Percentiles rank a stretch among this genome's conserved stretches.
Conservation (phyloP, 23 tunicate genomes). For the Ciona savignyi region DNA sequence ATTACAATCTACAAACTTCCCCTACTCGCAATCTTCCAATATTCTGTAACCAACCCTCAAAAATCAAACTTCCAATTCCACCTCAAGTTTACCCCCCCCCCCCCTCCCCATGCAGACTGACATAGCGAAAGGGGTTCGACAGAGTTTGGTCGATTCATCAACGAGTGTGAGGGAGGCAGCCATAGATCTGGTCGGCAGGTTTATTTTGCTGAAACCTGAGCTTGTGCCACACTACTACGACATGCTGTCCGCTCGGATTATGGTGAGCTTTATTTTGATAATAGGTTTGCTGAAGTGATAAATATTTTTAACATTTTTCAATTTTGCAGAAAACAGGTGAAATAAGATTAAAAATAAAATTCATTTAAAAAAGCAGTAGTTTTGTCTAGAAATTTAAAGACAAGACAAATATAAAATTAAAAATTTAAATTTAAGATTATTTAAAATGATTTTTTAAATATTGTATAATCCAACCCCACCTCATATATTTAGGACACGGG, state of each 20-base stretch:
- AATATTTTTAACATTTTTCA: too few species aligned
- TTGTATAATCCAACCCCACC: background rate
- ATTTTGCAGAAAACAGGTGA: too few species aligned
- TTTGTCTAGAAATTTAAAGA: background rate
- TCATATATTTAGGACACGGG: constrained; percentile 94
- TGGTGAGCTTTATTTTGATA: constrained; percentile 30
- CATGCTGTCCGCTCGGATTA: constrained; percentile 89
- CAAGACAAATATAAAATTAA: constrained; percentile 5
- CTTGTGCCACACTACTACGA: constrained; percentile 80
- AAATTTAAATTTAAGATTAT: background rate
- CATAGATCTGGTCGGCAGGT: constrained; percentile 82
- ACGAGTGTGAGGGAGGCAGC: constrained; percentile 99
- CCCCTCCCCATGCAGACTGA: constrained; percentile 47
- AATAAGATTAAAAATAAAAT: too few species aligned
- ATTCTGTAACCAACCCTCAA: too few species aligned
- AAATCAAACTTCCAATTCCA: too few species aligned
- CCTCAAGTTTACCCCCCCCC: too few species aligned
- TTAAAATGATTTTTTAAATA: background rate
- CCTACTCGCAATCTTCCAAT: too few species aligned
- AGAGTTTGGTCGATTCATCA: constrained; percentile 77
- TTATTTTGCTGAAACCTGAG: constrained; percentile 77
- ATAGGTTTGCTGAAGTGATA: too few species aligned
- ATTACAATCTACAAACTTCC: too few species aligned
- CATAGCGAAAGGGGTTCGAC: constrained; percentile 81
- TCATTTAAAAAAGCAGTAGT: background rate